Evolutionary conservation across 1,140 invertebrate genomes (phyloP), one percentile per base, ranked within the genome.

Genomic region (Drosophila bifasciata): DNA sequence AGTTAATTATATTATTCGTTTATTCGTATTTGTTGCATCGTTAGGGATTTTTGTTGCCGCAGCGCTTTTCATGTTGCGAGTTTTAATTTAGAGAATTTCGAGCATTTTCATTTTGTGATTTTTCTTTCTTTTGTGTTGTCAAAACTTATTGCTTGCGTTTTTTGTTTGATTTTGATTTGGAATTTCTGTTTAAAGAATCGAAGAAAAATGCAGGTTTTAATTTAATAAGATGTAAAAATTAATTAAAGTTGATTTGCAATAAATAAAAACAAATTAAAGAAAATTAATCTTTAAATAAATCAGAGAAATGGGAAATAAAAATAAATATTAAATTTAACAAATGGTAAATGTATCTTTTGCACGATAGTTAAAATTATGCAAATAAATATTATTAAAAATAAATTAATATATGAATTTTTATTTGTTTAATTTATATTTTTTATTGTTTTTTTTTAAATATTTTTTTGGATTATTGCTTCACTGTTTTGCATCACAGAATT

Each of bases 1-100:
- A 16, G 16, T 69, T 50, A 32, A 44, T 62, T 55, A 45, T 21
- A n/a, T 50, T 15, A 21, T 43, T 55, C 8, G 41, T 4, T 51
- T 70, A 32, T 58, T 58, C 56, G 55, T 16, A 11, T 46, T 43
- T 36, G 21, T 41, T 28, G 51, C 32, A 55, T 62, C 52, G 32
- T n/a, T 8, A 40, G 32, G 11, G 45, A 21, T 25, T 79, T 79
- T 76, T 48, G 83, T 88, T 88, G 83, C 83, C 83, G 83, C 83
- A 88, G 83, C 83, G 83, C 83, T 76, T 76, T 79, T 45, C 46
- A 16, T 76, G 49, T 76, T 62, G 32, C 23, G 19, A 48, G 36
- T 64, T 76, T 67, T 66, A 59, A 70, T 85, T 78, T n/a, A n/a
- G n/a, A 40, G 71, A 63, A 60, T 77, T 61, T 76, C 3, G 53